Base-by-base conservation (phyloP, 2,888 invertebrate species). In the Chymomyza amoena region DNA sequence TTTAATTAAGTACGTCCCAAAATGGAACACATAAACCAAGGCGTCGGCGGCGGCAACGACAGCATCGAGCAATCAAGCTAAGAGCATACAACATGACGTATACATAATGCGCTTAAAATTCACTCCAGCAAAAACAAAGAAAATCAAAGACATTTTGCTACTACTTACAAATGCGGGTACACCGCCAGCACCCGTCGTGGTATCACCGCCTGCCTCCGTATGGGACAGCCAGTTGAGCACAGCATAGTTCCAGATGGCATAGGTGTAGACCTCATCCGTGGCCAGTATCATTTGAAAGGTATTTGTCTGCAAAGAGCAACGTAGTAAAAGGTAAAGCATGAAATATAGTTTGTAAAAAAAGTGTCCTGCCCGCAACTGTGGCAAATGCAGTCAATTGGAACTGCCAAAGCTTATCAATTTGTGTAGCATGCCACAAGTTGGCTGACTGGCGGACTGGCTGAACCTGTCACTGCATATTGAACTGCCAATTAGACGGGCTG, bases 241-340 rank as follows among this genome's bases (percentile, higher is more conserved):
- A 65, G 95, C 94, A 90, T 99, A 99, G 92, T 99, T 99, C 92
- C 97, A 97, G 66, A 99, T 97, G 0, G 96, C 97, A 90, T 98
- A 99, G 0, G 98, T 97, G 88, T 96, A 96, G 4, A 97, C 96
- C 92, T 97, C 98, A 90, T 98, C 97, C 0, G 98, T 97, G 0
- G 96, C 97, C 65, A 99, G 91, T 4, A 98, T 95, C 93, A 97
- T 93, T 95, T 99, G 99, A 93, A 98, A 99, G 0, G 98, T 97
- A 90, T 99, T 99, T 1, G 97, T 97, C 96, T 97, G 92, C 6
- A 68, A 63, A 71, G 61, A 28, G 36, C 18, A 64, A 45, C 6
- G 1, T 20, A 28, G 25, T 3, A 18, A 28, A 25, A 25, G 25
- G 25, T 25, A 25, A 4, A 64, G 9, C 39, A 20, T 39, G 32